phyloP scores from a whole-genome alignment of 2,888 invertebrate species.

The Cybosia mesomella region DNA sequence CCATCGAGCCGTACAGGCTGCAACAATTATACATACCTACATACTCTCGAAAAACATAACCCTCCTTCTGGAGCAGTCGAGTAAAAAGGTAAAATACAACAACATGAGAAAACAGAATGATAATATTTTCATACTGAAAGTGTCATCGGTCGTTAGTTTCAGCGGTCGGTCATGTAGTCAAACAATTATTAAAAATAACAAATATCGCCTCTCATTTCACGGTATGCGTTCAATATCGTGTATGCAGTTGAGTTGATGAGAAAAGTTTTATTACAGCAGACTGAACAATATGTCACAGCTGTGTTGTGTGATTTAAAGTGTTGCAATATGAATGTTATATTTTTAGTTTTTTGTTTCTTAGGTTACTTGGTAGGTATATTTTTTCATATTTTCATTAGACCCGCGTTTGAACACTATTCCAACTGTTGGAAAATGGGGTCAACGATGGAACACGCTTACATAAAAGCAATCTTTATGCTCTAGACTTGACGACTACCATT shows the following conservation, averaged over 20 bases:
- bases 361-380: conserved; percentile 19
- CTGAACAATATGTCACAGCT: conserved; percentile 20
- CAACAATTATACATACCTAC: too few species aligned
- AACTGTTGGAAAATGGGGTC: too few species aligned
- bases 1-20: too few species aligned
- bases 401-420: neutral
- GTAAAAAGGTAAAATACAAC: neutral
- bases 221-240: conserved; percentile 52
- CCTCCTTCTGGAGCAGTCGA: too few species aligned
- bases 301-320: conserved; percentile 22
- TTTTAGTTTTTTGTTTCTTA: conserved; percentile 29
- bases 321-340: conserved; percentile 37
- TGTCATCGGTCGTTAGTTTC: neutral
- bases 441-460: too few species aligned
- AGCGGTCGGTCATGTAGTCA: neutral
- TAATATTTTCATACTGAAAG: neutral
- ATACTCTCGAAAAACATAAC: neutral
- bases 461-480: too few species aligned
- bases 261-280: conserved; percentile 43
- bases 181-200: conserved; percentile 12
- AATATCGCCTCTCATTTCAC: conserved; percentile 49
- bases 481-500: too few species aligned
- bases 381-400: neutral
- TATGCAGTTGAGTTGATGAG: conserved; percentile 35
- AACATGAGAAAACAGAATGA: neutral